These are phyloP conservation scores for Drosophila rufa DNA, from an alignment of 1,140 invertebrate species.

Conservation along the genomic window DNA sequence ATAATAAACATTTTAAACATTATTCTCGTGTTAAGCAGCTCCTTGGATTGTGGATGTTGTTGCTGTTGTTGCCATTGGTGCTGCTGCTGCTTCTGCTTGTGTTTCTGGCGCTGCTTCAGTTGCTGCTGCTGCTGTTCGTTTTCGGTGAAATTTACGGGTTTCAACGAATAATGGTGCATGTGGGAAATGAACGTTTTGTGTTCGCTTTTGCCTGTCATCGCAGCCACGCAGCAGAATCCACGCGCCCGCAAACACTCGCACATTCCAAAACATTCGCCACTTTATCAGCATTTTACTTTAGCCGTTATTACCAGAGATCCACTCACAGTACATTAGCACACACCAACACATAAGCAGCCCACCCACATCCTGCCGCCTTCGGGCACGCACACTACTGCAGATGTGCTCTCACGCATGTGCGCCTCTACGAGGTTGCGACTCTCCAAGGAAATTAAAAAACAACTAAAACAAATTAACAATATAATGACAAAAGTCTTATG, in stretches of 20 bases:
- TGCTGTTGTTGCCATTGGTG: constrained; percentile 35
- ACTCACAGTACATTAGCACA: constrained; percentile 68
- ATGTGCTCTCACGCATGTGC: constrained; percentile 51
- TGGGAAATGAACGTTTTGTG: constrained; percentile 84
- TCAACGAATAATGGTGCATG: constrained; percentile 82
- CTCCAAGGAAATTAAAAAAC: constrained; percentile 84
- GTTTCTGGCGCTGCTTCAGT: constrained; percentile 1
- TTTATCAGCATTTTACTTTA: constrained; percentile 83
- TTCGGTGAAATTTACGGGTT: constrained; percentile 78
- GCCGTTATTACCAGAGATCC: constrained; percentile 74
- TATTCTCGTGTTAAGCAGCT: constrained; percentile 83
- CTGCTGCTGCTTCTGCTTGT: constrained; percentile 19
- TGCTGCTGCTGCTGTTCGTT: constrained; percentile 59
- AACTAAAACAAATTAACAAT: constrained; percentile 84
- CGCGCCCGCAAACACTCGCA: constrained; percentile 41
- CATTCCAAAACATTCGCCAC: constrained; percentile 74
- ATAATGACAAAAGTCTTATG: constrained; percentile 79
- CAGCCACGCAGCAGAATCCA: constrained; percentile 65
- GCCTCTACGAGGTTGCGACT: constrained; percentile 68
- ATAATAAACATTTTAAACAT: constrained; percentile 84
- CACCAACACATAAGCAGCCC: constrained; percentile 23
- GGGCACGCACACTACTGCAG: constrained; percentile 24
- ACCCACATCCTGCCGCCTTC: neutral
- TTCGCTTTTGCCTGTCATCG: constrained; percentile 81
- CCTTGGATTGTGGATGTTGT: constrained; percentile 58